These are phyloP conservation scores for Burhinus oedicnemus DNA, from an alignment of 2,113 vertebrate species.

Conservation along the genomic window DNA sequence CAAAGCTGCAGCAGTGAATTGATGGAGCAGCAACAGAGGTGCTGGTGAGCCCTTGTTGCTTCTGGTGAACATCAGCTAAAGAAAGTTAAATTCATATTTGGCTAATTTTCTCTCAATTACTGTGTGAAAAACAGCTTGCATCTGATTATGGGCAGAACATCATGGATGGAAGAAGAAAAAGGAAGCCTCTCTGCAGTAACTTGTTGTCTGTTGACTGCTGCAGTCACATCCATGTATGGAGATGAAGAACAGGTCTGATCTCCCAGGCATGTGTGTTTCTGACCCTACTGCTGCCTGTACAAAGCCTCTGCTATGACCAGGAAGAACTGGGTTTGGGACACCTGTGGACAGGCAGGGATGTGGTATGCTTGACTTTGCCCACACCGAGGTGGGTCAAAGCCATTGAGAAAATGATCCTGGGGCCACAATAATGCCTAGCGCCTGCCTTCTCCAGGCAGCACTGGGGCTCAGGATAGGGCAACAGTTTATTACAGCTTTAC, in stretches of 20 bases:
- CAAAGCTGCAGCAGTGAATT: background rate
- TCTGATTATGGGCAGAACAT: background rate
- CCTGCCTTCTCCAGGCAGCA: background rate
- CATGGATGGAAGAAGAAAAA: background rate
- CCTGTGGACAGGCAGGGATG: background rate
- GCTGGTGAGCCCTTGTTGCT: background rate
- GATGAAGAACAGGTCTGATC: background rate
- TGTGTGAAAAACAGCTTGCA: background rate
- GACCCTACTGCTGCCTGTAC: background rate
- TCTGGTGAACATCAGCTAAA: background rate
- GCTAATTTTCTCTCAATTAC: background rate
- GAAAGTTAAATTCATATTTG: background rate
- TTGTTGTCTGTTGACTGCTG: background rate
- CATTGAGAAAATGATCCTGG: background rate
- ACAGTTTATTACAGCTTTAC: background rate
- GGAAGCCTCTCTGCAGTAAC: background rate
- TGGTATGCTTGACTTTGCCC: background rate
- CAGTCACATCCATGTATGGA: fast-evolving
- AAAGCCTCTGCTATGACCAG: background rate
- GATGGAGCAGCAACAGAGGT: background rate
- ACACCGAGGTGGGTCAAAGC: background rate
- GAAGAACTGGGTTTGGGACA: background rate
- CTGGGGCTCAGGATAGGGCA: background rate
- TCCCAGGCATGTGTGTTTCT: background rate
- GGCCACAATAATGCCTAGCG: fast-evolving